These are phyloP conservation scores for Probosciger aterrimus DNA, from an alignment of 2,113 vertebrate genomes.

Conservation along the genomic window DNA sequence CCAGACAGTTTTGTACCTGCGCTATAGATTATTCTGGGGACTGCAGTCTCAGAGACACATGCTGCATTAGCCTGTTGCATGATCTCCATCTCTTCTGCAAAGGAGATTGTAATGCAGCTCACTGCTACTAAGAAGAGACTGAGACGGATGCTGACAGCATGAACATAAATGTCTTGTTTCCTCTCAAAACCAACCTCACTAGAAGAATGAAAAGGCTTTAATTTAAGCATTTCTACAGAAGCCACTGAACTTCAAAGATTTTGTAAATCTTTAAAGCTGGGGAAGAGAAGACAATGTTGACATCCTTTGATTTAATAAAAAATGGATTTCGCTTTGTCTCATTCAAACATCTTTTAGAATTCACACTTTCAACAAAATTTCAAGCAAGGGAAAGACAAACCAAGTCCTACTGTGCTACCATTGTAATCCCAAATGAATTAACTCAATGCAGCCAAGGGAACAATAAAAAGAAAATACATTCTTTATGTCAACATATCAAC, in stretches of 20 bases:
- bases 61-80: not conserved
- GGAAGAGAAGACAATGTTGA: not conserved
- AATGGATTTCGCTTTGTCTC: not conserved
- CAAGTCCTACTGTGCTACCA: conserved; percentile 9
- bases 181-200: not conserved
- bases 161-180: not conserved
- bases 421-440: conserved; percentile 20
- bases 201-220: not conserved
- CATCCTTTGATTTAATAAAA: not conserved
- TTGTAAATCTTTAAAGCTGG: not conserved
- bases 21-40: not conserved
- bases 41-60: not conserved
- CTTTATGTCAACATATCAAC: conserved; percentile 4
- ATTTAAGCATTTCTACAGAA: not conserved
- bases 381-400: conserved; percentile 4
- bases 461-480: conserved; percentile 12
- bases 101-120: not conserved
- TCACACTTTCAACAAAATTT: conserved; percentile 24
- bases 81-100: not conserved
- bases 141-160: rapidly evolving
- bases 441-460: not conserved
- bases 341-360: not conserved
- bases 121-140: not conserved
- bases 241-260: not conserved
- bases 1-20: no score